Evolutionary conservation across 2,888 invertebrate species (phyloP).

Genomic region (Hecatera dysodea): DNA sequence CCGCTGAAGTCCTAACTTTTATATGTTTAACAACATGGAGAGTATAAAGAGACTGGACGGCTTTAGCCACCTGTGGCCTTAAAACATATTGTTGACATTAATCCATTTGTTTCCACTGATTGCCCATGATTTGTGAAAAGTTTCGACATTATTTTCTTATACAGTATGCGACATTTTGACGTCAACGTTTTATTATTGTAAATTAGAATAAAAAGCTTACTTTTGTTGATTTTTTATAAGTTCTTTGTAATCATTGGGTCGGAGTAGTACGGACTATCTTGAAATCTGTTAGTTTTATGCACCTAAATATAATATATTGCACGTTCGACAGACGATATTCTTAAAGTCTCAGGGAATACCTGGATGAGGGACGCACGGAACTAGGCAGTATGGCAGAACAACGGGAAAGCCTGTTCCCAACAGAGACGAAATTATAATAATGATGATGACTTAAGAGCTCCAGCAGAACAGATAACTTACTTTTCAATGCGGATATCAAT

Average conservation of each 20-base stretch:
- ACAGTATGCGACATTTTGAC: neutral
- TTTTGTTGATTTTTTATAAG: neutral
- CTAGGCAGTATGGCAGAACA: too few relatives aligned
- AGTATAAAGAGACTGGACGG: slow-evolving; percentile 8
- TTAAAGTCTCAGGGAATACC: neutral
- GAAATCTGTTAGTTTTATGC: neutral
- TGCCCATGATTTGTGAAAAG: neutral
- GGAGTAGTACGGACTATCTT: too few relatives aligned
- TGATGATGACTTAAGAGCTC: too few relatives aligned
- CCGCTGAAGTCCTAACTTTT: slow-evolving; percentile 2
- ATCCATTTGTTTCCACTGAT: neutral
- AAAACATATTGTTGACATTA: neutral
- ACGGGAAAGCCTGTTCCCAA: too few relatives aligned
- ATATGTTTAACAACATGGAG: slow-evolving; percentile 4
- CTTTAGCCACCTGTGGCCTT: slow-evolving; percentile 9
- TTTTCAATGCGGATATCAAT: neutral
- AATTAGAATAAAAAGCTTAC: neutral
- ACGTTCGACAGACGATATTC: neutral
- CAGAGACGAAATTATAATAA: neutral
- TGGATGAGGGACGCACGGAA: neutral
- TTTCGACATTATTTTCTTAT: neutral
- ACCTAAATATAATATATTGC: neutral
- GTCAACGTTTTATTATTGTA: neutral
- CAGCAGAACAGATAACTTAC: neutral
- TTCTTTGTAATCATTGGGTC: neutral